A percentile compares a stretch with the other conserved stretches of the same genome.
phyloP scores from a whole-genome alignment of 2,113 vertebrate genomes.

The Macroglossus sobrinus region DNA sequence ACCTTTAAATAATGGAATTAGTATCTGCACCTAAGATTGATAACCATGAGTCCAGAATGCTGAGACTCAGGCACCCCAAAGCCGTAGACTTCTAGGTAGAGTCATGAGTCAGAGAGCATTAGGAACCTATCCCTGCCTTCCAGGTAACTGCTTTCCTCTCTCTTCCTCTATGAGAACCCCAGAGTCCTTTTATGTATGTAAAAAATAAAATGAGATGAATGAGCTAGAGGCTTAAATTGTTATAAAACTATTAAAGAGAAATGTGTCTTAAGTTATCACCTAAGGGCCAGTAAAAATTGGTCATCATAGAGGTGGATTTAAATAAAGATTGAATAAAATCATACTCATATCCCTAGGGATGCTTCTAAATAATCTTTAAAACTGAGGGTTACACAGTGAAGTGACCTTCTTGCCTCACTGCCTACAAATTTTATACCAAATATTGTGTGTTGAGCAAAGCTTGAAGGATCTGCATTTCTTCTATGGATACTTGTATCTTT shows the following conservation, averaged over 20 bases:
- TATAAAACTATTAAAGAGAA: slow-evolving; percentile 73
- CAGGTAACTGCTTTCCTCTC: neutral
- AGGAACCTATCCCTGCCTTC: neutral
- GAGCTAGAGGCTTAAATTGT: slow-evolving; percentile 60
- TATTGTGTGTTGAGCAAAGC: neutral
- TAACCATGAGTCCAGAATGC: neutral
- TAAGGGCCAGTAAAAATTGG: slow-evolving; percentile 69
- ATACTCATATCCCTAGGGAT: slow-evolving; percentile 57
- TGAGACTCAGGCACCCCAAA: neutral
- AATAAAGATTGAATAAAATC: slow-evolving; percentile 74
- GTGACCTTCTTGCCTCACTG: slow-evolving; percentile 57
- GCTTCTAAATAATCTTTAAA: slow-evolving; percentile 66
- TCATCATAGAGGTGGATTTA: slow-evolving; percentile 65
- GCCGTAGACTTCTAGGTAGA: neutral
- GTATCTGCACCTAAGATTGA: neutral
- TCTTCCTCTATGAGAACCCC: slow-evolving; percentile 23
- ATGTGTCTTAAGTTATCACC: slow-evolving; percentile 71
- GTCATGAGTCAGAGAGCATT: neutral
- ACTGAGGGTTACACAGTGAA: neutral
- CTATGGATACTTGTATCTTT: neutral
- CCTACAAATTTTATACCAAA: neutral
- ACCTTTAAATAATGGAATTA: neutral
- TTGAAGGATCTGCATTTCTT: neutral
- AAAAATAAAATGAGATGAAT: slow-evolving; percentile 70
- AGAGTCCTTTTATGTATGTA: slow-evolving; percentile 42